phyloP scores from a whole-genome alignment of 2,888 invertebrate genomes.

The Sphecodes monilicornis region DNA sequence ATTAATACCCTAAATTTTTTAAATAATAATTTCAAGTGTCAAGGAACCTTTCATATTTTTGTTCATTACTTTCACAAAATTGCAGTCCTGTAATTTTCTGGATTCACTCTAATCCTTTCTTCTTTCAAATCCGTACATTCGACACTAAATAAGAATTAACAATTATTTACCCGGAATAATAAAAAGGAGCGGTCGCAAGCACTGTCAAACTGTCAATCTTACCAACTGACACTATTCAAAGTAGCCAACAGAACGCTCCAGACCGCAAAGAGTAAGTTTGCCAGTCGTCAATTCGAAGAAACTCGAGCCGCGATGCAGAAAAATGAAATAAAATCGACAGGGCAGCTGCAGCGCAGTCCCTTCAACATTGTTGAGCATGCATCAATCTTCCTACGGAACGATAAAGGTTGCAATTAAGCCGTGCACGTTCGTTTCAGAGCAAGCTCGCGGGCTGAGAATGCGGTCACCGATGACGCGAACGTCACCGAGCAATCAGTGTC shows the following conservation, averaged over 20 bases:
- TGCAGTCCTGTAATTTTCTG: too few species aligned
- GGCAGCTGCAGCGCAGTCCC: background rate
- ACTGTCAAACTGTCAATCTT: background rate
- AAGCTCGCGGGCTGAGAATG: background rate
- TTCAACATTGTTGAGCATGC: background rate
- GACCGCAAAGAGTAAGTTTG: background rate
- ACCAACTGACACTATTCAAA: background rate
- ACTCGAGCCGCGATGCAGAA: background rate
- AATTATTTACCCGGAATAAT: background rate
- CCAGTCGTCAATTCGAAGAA: background rate
- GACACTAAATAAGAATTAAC: background rate
- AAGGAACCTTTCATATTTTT: too few species aligned
- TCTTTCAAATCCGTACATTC: background rate
- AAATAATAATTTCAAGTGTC: too few species aligned
- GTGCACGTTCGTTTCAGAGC: background rate
- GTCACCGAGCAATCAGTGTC: conserved; percentile 18
- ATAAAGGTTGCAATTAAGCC: conserved; percentile 26
- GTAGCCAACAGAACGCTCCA: background rate
- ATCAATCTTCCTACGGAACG: conserved; percentile 34
- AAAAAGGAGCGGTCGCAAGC: background rate
- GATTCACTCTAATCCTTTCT: background rate
- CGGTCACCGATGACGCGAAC: conserved; percentile 27
- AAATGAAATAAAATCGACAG: background rate
- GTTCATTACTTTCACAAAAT: too few species aligned
- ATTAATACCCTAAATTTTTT: too few species aligned